These are phyloP conservation scores for Alfaro cultratus DNA, from an alignment of 2,797 vertebrate genomes.

Conservation along the genomic window DNA sequence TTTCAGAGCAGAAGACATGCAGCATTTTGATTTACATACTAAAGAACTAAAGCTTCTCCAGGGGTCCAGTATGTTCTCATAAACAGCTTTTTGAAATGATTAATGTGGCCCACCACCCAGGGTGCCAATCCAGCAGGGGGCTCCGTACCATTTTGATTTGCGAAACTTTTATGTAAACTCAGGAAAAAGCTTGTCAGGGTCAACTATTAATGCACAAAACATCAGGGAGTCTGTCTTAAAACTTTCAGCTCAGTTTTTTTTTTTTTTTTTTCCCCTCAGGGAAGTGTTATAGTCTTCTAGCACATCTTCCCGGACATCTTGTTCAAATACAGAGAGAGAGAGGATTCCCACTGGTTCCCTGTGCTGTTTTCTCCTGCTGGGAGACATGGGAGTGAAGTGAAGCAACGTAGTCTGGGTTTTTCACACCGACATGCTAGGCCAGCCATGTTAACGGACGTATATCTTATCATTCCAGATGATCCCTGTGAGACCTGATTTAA, in stretches of 20 bases:
- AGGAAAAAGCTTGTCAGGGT: not conserved
- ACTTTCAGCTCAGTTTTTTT: not conserved
- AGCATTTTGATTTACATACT: not conserved
- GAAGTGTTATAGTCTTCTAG: not conserved
- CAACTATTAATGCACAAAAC: not conserved
- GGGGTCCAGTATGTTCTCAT: not conserved
- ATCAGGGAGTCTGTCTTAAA: not conserved
- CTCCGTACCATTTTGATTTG: not conserved
- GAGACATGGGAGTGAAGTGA: not conserved
- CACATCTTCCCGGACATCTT: not conserved
- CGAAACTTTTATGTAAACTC: not conserved
- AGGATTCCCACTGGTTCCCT: not conserved
- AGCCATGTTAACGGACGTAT: not conserved
- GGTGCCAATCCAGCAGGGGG: not conserved
- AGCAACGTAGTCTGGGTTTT: not conserved
- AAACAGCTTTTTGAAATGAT: not conserved
- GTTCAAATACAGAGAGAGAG: not conserved
- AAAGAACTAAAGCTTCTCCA: not conserved
- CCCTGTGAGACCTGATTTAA: constrained; percentile 13
- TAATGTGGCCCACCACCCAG: not conserved
- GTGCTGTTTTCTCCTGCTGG: not conserved
- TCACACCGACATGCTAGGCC: not conserved
- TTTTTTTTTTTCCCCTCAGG: not conserved
- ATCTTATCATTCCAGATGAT: constrained; percentile 6
- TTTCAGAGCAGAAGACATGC: not conserved